Evolutionary conservation across 2,113 vertebrate genomes (phyloP).

Genomic region (Cyanocitta stelleri): DNA sequence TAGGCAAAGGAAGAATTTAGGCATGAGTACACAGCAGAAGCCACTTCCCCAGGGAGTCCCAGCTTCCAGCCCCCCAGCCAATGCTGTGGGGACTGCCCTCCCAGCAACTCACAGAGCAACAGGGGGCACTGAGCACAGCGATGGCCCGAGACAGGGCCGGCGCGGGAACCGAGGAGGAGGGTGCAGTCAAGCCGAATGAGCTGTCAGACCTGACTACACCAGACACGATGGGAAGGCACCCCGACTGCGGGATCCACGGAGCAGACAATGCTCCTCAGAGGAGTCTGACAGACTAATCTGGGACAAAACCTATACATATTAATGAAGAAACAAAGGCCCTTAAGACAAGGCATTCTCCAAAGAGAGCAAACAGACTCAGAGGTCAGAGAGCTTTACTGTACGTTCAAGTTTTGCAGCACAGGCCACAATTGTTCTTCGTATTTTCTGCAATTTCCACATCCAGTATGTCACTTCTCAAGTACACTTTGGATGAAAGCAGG

Average conservation of each 20-base stretch:
- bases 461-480: neutral
- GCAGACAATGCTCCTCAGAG: slow-evolving; percentile 37
- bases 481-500: neutral
- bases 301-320: slow-evolving; percentile 51
- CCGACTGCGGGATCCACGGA: neutral
- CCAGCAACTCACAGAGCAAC: neutral
- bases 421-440: neutral
- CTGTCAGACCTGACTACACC: neutral
- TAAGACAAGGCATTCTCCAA: neutral
- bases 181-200: neutral
- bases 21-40: neutral
- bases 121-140: neutral
- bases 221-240: neutral
- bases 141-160: rapidly evolving
- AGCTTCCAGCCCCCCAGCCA: neutral
- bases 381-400: slow-evolving; percentile 14
- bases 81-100: neutral
- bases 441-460: neutral
- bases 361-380: neutral
- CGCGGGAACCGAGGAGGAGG: rapidly evolving
- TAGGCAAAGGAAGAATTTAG: neutral
- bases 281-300: slow-evolving; percentile 33
- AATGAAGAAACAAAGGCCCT: slow-evolving; percentile 59
- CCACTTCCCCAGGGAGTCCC: neutral
- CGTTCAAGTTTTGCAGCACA: neutral